Evolutionary conservation across 1,140 invertebrate genomes (phyloP), one percentile per base, ranked within the genome.

Genomic region (Lysiphlebus fabarum): DNA sequence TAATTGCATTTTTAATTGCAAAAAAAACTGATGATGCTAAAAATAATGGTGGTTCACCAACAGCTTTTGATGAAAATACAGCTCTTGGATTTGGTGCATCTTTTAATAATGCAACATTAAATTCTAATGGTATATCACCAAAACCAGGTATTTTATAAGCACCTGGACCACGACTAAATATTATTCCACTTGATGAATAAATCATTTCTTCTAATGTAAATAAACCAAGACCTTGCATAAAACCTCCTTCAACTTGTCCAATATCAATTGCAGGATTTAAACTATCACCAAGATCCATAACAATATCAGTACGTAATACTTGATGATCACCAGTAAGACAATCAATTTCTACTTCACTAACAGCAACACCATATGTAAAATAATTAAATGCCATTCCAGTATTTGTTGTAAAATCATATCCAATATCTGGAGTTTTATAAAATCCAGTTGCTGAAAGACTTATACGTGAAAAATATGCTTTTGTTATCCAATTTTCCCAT

Each of bases 241-340:
- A 97, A 1, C 83, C 95, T 36, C 95, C 95, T 81, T 98, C 95
- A 34, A 98, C 88, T 81, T 98, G 95, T 0, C 95, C 95, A 70
- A 98, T 92, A 67, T 98, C 95, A 65, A 98, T 95, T 0, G 94
- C 93, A 26, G 95, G 95, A 80, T 98, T 98, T 36, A 98, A 77
- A 80, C 92, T 96, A 58, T 92, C 86, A 14, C 90, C 90, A 53
- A 97, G 82, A 79, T 98, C 95, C 95, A 97, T 97, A 0, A 98
- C 92, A 66, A 98, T 97, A 68, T 98, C 92, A 2, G 90, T 91
- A 70, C 87, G 83, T 45, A 95, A 70, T 70, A 87, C 85, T 77
- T 91, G 85, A 73, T 95, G 91, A 71, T 95, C 92, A 47, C 92
- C 92, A 37, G 91, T 94, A 1, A 95, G 79, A 68, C 90, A 92